Evolutionary conservation across 2,797 vertebrate genomes (phyloP).

Genomic region (Odontamblyopus rebecca): DNA sequence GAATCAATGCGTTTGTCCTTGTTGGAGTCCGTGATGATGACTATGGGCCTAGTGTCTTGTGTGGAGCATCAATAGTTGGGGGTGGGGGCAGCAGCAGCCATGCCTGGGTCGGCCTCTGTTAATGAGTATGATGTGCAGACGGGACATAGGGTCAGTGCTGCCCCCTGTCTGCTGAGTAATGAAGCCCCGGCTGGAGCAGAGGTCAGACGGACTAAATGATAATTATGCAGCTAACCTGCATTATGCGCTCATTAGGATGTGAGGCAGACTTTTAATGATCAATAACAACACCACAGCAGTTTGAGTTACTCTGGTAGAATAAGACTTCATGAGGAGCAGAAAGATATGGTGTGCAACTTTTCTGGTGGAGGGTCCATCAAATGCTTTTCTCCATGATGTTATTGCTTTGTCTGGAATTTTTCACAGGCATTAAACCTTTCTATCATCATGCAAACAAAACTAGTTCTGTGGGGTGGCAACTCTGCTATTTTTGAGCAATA

Average conservation of each 20-base stretch:
- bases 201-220: conserved; percentile 66
- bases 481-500: too few species aligned
- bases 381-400: too few species aligned
- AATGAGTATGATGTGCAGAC: conserved; percentile 66
- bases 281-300: conserved; percentile 2
- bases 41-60: conserved; percentile 48
- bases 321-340: not conserved
- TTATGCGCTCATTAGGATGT: conserved; percentile 30
- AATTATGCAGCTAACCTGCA: conserved; percentile 49
- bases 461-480: too few species aligned
- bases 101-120: conserved; percentile 62
- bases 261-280: conserved; percentile 34
- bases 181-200: conserved; percentile 68
- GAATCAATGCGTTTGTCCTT: conserved; percentile 31
- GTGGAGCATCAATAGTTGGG: conserved; percentile 62
- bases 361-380: too few species aligned
- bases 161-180: conserved; percentile 69
- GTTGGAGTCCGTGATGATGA: conserved; percentile 57
- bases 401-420: too few species aligned
- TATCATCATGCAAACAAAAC: too few species aligned
- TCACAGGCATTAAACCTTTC: too few species aligned
- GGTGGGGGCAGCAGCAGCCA: conserved; percentile 34
- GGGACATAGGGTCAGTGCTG: conserved; percentile 60
- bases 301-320: not conserved
- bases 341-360: not conserved